Base-by-base conservation (phyloP, 1,140 invertebrate species). In the Sesamia nonagrioides region DNA sequence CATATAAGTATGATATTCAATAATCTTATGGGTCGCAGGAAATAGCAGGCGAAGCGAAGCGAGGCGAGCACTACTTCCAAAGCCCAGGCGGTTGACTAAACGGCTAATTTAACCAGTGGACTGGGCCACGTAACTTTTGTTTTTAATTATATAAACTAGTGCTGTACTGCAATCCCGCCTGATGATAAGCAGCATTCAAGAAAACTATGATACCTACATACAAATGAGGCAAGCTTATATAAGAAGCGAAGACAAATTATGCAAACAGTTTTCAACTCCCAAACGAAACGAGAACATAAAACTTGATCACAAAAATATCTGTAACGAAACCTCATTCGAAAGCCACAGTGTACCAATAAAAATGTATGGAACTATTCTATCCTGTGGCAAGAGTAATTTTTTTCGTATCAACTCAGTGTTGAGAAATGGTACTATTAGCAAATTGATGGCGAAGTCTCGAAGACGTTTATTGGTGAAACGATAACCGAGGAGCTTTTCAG, bases 361-460 rank as follows among this genome's bases (percentile, higher is more conserved):
- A 42, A 8, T 35, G 52, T 60, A 58, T 48, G 15, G 27, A 60
- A n/a, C 4, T 37, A 17, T 37, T 18, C 27, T 76, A 76, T 15
- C 17, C 58, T 76, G 58, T 76, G 71, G 17, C 40, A 2, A 50
- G 6, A 18, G 58, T 37, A 52, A 37, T 63, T 76, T 76, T 76
- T 76, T 63, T 37, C 27, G 17, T 37, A 50, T 76, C 60, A 18
- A 76, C 58, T 9, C 11, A 6, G 40, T 6, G 48, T 56, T 77
- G 75, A 78, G 40, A 58, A 78, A 78, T 78, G 68, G 66, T 4
- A n/a, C 68, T 42, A 78, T 78, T 72, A 61, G n/a, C 58, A 72
- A 78, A 78, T 72, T 78, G 77, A 78, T 72, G 77, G 77, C n/a
- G 35, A 17, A 48, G 42, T 72, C 13, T 18, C 21, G 17, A 40